Evolutionary conservation across 2,113 vertebrate species (phyloP), one percentile per base, ranked within the genome.

Genomic region (Sprattus sprattus): DNA sequence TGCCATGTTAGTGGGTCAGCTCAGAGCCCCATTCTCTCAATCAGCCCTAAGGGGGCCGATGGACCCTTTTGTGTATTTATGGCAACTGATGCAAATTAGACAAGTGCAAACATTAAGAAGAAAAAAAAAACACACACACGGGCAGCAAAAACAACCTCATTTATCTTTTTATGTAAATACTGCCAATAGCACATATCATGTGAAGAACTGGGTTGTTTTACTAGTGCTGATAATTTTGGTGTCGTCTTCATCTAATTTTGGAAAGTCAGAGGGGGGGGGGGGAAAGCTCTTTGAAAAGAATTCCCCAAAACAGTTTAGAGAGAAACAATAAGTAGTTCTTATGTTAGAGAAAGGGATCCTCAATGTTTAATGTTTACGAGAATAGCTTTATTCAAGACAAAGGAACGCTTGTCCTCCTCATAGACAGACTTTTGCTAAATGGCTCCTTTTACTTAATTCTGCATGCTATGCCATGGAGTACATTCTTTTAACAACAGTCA

Each of bases 51-150:
- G 57, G 86, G 87, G 87, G 75, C 83, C 75, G 86, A 82, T 67
- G 88, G 82, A 81, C 78, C 83, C 86, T 89, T 91, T 88, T 91
- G 88, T 90, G 85, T 83, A 82, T 89, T 90, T 88, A 88, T 87
- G 85, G 89, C 84, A 83, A 92, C 85, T 84, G 91, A 90, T 91
- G 85, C 87, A 90, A 90, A 92, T 91, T 86, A 88, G 89, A 90
- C 89, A 88, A 91, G 87, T 88, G 87, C 52, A 89, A 90, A 91
- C 86, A 89, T 85, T 57, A 85, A 87, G 32, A 80, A 46, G 83
- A 67, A 85, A 64, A 85, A 81, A 81, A 10, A 81, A 20, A 20
- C 22, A 22, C 22, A 20, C 45, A 16, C 32, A 84, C 4, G 49
- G 22, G 3, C 46, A 16, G 67, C 67, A 4, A 78, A 71, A 39